phyloP scores from a whole-genome alignment of 2,888 invertebrate genomes.

The Lymantria monacha region DNA sequence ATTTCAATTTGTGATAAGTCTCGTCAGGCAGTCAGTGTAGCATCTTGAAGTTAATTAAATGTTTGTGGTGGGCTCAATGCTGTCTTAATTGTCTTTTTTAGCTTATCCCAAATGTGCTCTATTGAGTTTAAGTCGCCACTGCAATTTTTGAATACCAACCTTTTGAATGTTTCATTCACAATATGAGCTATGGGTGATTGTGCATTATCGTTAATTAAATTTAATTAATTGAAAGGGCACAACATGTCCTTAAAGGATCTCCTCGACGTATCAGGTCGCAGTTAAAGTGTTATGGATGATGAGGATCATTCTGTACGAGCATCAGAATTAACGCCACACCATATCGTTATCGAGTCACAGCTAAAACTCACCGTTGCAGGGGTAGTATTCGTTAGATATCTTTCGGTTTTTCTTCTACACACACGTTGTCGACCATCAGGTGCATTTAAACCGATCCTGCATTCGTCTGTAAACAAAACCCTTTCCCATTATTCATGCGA shows the following conservation, averaged over 20 bases:
- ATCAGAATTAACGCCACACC: conserved; percentile 2
- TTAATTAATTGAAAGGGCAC: conserved; percentile 1
- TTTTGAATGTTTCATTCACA: neutral
- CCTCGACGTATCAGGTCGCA: conserved; percentile 7
- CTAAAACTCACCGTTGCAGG: neutral
- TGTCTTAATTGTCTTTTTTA: conserved; percentile 6
- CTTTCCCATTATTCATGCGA: conserved; percentile 7
- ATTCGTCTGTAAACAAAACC: conserved; percentile 7
- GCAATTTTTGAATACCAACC: conserved; percentile 9
- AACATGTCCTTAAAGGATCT: conserved; percentile 9
- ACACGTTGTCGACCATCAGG: conserved; percentile 12
- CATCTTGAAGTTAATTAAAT: neutral
- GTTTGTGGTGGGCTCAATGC: neutral
- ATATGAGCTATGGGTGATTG: neutral
- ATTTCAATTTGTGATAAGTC: neutral
- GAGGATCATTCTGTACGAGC: neutral
- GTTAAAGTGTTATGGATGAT: conserved; percentile 1
- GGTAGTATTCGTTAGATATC: neutral
- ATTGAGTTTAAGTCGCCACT: conserved; percentile 23
- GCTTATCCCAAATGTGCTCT: conserved; percentile 18
- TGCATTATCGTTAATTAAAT: conserved; percentile 2
- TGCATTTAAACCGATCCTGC: conserved; percentile 2
- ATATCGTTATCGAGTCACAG: neutral
- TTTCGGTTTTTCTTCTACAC: conserved; percentile 12
- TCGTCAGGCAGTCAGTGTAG: neutral